Evolutionary conservation across 1,140 invertebrate species (phyloP), one percentile per base, ranked within the genome.

Genomic region (Lucilia cuprina): DNA sequence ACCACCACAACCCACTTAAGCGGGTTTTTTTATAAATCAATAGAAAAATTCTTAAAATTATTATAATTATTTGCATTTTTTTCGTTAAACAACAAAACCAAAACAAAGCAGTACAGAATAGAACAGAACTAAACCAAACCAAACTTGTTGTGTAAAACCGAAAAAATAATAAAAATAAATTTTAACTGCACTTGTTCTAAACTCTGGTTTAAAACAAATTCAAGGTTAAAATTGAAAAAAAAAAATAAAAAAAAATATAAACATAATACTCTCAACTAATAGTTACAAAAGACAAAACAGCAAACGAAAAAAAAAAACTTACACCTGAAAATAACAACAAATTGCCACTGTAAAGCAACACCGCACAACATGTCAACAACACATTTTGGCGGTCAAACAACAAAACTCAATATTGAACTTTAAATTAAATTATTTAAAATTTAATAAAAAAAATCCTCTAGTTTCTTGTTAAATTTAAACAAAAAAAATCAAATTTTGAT

Each of bases 191-290:
- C 74, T 77, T 77, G 74, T 77, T 77, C 35, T 41, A 17, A 35
- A 8, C 35, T 77, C 13, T 77, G n/a, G 74, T 77, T 77, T 41
- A 17, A 41, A 35, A 34, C 34, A 41, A 25, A 21, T 82, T 82
- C 80, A 82, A 82, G 80, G 80, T 82, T 82, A 65, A 30, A 55
- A 82, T n/a, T n/a, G n/a, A n/a, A n/a, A n/a, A n/a, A n/a, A n/a
- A n/a, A n/a, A n/a, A n/a, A 30, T 34, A 30, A 34, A 55, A 9
- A 41, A 82, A 82, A 19, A n/a, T 41, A 82, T 50, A 60, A 55
- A 55, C 17, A 49, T 50, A 50, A 50, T 47, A 34, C 10, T 55
- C 9, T 14, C n/a, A 41, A 5, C 35, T 41, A 41, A 41, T 41
- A 41, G 35, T 8, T 41, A 41, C 35, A 82, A 82, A 41, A 17